These are phyloP conservation scores for Anodontia alba DNA, from an alignment of 2,888 invertebrate genomes.

Conservation along the genomic window DNA sequence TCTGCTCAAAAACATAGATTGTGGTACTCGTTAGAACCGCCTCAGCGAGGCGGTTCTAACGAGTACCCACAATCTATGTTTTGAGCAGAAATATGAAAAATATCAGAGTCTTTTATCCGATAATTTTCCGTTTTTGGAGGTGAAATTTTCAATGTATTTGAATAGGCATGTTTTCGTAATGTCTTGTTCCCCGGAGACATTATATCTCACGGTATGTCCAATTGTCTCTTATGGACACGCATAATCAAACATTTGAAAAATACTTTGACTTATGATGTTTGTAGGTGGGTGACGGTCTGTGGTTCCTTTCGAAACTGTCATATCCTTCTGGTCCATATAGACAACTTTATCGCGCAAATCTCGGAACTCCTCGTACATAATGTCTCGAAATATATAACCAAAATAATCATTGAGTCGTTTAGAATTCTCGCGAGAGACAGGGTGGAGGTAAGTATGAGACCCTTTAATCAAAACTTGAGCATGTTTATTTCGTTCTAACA, in stretches of 20 bases:
- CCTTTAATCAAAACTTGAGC: conserved; percentile 3
- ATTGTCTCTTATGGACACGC: background rate
- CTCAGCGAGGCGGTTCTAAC: too few species aligned
- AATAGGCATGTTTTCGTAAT: too few species aligned
- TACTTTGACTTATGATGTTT: background rate
- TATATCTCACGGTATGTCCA: too few species aligned
- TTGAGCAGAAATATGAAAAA: too few species aligned
- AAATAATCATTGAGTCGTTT: conserved; percentile 4
- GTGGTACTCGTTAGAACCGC: too few species aligned
- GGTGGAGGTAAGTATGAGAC: background rate
- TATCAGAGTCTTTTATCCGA: too few species aligned
- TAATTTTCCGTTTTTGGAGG: too few species aligned
- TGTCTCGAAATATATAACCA: conserved; percentile 14
- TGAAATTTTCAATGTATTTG: too few species aligned
- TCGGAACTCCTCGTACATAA: background rate
- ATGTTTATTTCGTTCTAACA: background rate
- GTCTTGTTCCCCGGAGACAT: too few species aligned
- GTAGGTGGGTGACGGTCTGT: background rate
- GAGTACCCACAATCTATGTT: too few species aligned
- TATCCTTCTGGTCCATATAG: conserved; percentile 20
- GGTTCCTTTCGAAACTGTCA: conserved; percentile 4
- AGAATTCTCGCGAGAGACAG: background rate
- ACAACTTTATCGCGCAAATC: conserved; percentile 7
- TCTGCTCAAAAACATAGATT: too few species aligned
- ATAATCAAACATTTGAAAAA: conserved; percentile 10